A percentile compares a stretch with the other conserved stretches of the same genome.
These are phyloP conservation scores for Drosophila subsilvestris DNA, from an alignment of 2,888 invertebrate species.

Conservation along the genomic window DNA sequence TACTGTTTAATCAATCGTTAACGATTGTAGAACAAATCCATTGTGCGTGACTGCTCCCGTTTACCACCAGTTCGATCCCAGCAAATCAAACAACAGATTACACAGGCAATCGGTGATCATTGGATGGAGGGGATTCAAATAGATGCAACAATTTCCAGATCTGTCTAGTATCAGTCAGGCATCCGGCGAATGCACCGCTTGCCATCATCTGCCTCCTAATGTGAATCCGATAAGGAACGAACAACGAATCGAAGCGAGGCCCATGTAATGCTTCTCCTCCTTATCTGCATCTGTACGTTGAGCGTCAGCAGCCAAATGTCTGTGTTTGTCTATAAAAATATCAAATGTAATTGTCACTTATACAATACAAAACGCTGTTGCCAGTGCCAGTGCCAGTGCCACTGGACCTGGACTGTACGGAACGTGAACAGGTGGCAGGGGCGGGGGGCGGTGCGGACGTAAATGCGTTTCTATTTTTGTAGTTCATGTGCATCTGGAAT, in stretches of 20 bases:
- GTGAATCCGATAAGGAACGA: slow-evolving; percentile 27
- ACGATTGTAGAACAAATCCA: background rate
- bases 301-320: slow-evolving; percentile 22
- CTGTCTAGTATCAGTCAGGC: background rate
- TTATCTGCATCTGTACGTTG: background rate
- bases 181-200: slow-evolving; percentile 20
- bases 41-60: background rate
- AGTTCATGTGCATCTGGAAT: slow-evolving; percentile 48
- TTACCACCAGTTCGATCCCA: background rate
- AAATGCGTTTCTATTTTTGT: slow-evolving; percentile 44
- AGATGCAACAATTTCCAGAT: background rate
- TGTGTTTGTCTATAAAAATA: slow-evolving; percentile 27
- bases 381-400: background rate
- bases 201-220: background rate
- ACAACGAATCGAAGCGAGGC: slow-evolving; percentile 12
- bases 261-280: slow-evolving; percentile 20
- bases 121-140: no score
- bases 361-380: background rate
- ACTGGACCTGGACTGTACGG: background rate
- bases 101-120: no score
- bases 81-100: background rate
- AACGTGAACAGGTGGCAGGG: no score
- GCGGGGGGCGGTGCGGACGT: no score
- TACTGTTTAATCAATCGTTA: background rate
- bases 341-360: background rate